phyloP scores from a whole-genome alignment of 2,797 vertebrate genomes.

The Microhierax caerulescens region DNA sequence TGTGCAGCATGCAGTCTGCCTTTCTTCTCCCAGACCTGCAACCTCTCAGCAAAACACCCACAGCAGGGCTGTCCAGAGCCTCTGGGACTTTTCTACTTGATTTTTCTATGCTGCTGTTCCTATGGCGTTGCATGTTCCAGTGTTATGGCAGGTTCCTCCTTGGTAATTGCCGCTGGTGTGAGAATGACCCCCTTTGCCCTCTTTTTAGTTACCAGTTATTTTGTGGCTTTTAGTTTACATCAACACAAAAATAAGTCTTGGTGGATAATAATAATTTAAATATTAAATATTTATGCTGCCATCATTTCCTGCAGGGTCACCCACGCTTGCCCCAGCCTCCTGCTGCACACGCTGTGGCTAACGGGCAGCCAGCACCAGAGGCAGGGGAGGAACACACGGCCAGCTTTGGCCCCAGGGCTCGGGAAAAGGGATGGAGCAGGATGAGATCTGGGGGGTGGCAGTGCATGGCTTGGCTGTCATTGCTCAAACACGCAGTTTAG shows the following conservation, averaged over 20 bases:
- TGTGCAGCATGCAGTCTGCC: neutral
- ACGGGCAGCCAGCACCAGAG: neutral
- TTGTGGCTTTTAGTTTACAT: neutral
- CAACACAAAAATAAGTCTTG: neutral
- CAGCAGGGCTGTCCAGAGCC: neutral
- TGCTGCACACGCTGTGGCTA: neutral
- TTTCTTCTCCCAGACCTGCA: neutral
- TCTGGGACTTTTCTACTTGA: neutral
- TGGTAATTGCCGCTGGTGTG: neutral
- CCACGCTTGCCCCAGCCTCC: neutral
- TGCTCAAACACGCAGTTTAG: neutral
- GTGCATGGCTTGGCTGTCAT: neutral
- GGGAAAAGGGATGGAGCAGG: neutral
- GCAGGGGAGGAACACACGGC: neutral
- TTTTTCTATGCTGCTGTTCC: neutral
- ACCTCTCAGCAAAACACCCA: neutral
- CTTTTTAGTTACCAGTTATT: neutral
- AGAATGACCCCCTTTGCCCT: neutral
- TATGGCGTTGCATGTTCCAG: neutral
- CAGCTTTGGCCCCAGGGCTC: neutral
- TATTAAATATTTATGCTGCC: accelerated
- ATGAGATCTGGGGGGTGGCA: neutral
- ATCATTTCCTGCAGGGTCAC: neutral
- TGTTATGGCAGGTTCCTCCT: neutral
- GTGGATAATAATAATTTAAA: neutral